phyloP scores from a whole-genome alignment of 1,140 invertebrate species.

The Drosophila lacertosa region DNA sequence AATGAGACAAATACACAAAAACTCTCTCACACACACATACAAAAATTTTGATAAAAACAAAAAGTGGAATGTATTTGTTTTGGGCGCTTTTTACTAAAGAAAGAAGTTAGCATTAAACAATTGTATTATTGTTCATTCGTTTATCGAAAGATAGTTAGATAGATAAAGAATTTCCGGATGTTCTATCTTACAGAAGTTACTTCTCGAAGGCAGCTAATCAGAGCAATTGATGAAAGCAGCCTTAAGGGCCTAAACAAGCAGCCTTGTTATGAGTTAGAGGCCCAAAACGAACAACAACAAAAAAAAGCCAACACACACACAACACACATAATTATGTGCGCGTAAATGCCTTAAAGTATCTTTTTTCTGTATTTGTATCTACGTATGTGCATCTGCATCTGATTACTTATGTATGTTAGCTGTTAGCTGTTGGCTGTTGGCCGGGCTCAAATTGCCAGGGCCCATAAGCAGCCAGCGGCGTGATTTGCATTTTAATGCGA shows the following conservation, averaged over 20 bases:
- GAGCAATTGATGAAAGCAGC: conserved; percentile 31
- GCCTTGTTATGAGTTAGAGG: conserved; percentile 31
- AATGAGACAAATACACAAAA: conserved; percentile 22
- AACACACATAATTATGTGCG: conserved; percentile 35
- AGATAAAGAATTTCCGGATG: conserved; percentile 26
- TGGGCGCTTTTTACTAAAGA: background rate
- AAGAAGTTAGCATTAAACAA: background rate
- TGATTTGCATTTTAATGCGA: conserved; percentile 79
- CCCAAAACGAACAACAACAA: conserved; percentile 8
- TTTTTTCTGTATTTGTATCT: conserved; percentile 33
- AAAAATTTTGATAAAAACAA: conserved; percentile 6
- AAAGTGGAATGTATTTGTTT: background rate
- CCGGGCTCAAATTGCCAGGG: conserved; percentile 64
- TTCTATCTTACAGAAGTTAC: no score
- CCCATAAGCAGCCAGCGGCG: conserved; percentile 51
- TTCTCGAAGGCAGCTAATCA: conserved; percentile 33
- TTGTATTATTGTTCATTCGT: conserved; percentile 9
- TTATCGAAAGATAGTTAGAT: background rate
- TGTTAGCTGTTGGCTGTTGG: conserved; percentile 33
- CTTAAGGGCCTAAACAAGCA: conserved; percentile 24
- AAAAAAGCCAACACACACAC: conserved; percentile 27
- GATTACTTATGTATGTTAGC: conserved; percentile 55
- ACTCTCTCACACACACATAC: background rate
- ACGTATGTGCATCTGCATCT: conserved; percentile 63
- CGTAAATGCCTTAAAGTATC: conserved; percentile 36